phyloP scores from a whole-genome alignment of 2,888 invertebrate species.

The Bimastos eiseni region DNA sequence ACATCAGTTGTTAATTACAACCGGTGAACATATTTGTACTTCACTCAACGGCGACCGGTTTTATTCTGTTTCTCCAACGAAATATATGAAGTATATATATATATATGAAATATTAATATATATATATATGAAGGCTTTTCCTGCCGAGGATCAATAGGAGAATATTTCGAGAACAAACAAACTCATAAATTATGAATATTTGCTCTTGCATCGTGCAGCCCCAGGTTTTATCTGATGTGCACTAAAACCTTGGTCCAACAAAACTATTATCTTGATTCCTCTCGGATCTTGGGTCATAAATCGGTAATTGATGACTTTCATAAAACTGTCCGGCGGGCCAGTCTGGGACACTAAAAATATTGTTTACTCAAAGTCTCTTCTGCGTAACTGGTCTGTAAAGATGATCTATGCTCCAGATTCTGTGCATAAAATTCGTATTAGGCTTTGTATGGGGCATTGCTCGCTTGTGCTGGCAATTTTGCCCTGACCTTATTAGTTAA shows the following conservation, averaged over 20 bases:
- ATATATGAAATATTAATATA: too few species aligned
- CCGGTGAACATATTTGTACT: conserved; percentile 15
- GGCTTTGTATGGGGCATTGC: neutral
- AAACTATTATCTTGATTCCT: conserved; percentile 15
- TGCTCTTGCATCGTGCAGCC: neutral
- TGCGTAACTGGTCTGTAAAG: neutral
- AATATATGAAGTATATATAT: too few species aligned
- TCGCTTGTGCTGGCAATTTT: neutral
- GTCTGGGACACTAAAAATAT: neutral
- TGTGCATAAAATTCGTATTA: conserved; percentile 6
- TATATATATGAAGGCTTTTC: conserved; percentile 14
- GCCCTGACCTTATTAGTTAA: neutral
- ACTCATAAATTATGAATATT: conserved; percentile 16
- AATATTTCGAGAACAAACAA: conserved; percentile 18
- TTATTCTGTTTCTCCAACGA: neutral
- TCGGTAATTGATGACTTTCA: conserved; percentile 14
- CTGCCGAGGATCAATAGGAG: neutral
- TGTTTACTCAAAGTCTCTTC: neutral
- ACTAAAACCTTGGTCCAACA: conserved; percentile 4
- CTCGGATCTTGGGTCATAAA: conserved; percentile 7
- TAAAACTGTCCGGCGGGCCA: neutral
- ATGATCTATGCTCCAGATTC: neutral
- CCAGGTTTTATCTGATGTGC: neutral
- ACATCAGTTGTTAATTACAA: neutral
- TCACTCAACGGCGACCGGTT: neutral